phyloP scores from a whole-genome alignment of 2,888 invertebrate genomes.

The Abrostola triplasia region DNA sequence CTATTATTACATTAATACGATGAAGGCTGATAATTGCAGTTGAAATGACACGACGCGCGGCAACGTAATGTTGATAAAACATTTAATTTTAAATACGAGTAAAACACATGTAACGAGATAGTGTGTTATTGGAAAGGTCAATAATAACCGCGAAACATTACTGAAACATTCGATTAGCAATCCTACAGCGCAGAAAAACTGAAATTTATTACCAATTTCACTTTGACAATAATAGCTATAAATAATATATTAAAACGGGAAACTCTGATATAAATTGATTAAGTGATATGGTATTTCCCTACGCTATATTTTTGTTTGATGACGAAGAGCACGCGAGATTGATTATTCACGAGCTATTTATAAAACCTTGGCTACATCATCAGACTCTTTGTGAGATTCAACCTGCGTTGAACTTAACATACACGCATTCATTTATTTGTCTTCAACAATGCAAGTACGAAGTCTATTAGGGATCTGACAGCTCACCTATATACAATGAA shows the following conservation, averaged over 20 bases:
- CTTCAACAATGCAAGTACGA: not conserved
- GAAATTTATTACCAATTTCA: not conserved
- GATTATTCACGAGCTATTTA: conserved; percentile 18
- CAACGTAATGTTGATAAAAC: conserved; percentile 18
- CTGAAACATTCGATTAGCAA: no score
- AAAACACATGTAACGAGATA: conserved; percentile 10
- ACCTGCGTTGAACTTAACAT: conserved; percentile 1
- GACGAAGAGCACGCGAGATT: conserved; percentile 16
- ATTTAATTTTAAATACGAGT: conserved; percentile 17
- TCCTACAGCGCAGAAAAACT: no score
- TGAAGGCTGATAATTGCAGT: conserved; percentile 18
- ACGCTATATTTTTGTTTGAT: conserved; percentile 16
- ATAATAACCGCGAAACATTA: conserved; percentile 5
- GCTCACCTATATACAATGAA: not conserved
- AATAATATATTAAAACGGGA: not conserved
- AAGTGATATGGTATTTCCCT: conserved; percentile 12
- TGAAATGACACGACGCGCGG: conserved; percentile 25
- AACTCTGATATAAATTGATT: not conserved
- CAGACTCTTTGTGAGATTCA: conserved; percentile 2
- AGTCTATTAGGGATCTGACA: conserved; percentile 1
- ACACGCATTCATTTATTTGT: conserved; percentile 3
- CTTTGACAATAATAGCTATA: not conserved
- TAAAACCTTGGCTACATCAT: conserved; percentile 4
- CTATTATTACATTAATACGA: not conserved
- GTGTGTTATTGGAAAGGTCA: conserved; percentile 30